Evolutionary conservation across 2,113 vertebrate species (phyloP).

Genomic region (Pseudorectes ferrugineus): DNA sequence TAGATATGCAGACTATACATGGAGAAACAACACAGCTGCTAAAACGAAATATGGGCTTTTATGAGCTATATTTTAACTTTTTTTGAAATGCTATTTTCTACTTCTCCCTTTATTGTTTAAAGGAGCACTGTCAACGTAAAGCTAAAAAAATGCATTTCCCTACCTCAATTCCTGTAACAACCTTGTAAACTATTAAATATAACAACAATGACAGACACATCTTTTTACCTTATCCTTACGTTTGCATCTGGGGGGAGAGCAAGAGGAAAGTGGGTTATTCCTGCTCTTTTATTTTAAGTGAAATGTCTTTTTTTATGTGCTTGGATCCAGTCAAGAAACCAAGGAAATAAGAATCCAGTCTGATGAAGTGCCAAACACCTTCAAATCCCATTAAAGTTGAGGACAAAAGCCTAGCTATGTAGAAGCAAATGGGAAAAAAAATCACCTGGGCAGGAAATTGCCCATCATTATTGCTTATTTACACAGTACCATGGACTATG

Average conservation of each 20-base stretch:
- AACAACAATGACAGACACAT: neutral
- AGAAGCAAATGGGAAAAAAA: neutral
- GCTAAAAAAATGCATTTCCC: constrained; percentile 37
- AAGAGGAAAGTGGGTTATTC: neutral
- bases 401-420: neutral
- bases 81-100: constrained; percentile 34
- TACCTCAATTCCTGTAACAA: constrained; percentile 20
- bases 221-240: neutral
- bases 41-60: constrained; percentile 20
- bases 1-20: neutral
- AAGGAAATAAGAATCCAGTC: neutral
- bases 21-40: neutral
- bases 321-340: neutral
- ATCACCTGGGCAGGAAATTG: neutral
- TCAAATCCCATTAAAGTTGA: neutral
- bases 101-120: constrained; percentile 40
- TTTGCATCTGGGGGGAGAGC: neutral
- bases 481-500: neutral
- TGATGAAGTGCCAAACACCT: neutral
- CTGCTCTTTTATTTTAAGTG: neutral
- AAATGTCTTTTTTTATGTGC: neutral
- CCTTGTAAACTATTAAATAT: neutral
- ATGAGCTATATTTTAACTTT: constrained; percentile 21
- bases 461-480: neutral
- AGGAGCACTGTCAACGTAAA: neutral